phyloP scores from a whole-genome alignment of 2,888 invertebrate genomes.

The Drosophila mimetica region DNA sequence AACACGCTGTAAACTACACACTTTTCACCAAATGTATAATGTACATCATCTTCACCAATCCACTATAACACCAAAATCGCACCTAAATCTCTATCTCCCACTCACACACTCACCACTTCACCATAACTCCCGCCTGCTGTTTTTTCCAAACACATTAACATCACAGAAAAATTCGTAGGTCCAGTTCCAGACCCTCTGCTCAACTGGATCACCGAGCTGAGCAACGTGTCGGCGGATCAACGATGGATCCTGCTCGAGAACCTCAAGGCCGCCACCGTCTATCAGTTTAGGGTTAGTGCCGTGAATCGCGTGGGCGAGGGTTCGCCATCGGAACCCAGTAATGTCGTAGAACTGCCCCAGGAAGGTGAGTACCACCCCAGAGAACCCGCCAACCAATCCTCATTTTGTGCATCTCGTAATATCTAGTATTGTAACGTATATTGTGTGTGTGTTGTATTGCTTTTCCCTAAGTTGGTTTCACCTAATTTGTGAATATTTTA shows the following conservation, averaged over 20 bases:
- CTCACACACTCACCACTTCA: slow-evolving; percentile 8
- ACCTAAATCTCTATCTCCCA: slow-evolving; percentile 3
- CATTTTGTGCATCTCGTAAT: slow-evolving; percentile 25
- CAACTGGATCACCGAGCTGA: slow-evolving; percentile 94
- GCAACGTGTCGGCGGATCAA: slow-evolving; percentile 92
- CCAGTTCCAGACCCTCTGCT: slow-evolving; percentile 93
- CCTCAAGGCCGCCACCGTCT: slow-evolving; percentile 96
- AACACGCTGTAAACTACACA: slow-evolving; percentile 19
- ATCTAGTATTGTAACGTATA: slow-evolving; percentile 3
- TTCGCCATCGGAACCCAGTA: slow-evolving; percentile 94
- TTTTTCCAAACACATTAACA: slow-evolving; percentile 73
- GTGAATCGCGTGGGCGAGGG: slow-evolving; percentile 98
- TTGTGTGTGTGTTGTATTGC: slow-evolving; percentile 18
- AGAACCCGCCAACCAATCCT: neutral
- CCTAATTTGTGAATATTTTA: slow-evolving; percentile 18
- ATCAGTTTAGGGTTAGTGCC: slow-evolving; percentile 98
- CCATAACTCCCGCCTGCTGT: slow-evolving; percentile 18
- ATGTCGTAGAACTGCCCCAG: slow-evolving; percentile 95
- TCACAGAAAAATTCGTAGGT: slow-evolving; percentile 87
- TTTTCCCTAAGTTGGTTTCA: slow-evolving; percentile 18
- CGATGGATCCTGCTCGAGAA: slow-evolving; percentile 92
- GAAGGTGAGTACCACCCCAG: slow-evolving; percentile 90
- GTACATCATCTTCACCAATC: neutral
- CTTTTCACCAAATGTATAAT: neutral
- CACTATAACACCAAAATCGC: slow-evolving; percentile 3